Percentiles rank a stretch among this genome's conserved stretches.
phyloP scores from a whole-genome alignment of 2,113 vertebrate species.

The Cariama cristata region DNA sequence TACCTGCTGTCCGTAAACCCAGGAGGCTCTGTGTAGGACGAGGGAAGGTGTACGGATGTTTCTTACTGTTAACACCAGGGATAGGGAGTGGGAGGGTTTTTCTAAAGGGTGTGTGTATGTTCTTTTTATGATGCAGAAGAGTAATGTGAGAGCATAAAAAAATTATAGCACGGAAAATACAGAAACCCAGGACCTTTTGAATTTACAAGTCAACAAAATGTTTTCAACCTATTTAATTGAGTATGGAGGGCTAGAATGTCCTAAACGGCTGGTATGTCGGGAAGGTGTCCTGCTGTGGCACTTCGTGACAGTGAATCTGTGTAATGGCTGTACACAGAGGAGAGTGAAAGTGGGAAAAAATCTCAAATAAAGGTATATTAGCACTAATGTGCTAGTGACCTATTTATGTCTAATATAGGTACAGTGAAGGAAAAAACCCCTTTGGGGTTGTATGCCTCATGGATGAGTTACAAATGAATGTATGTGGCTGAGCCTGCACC shows the following conservation, averaged over 20 bases:
- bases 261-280: rapidly evolving
- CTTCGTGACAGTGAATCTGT: not conserved
- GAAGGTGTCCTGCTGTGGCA: not conserved
- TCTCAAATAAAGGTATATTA: not conserved
- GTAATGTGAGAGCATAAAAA: not conserved
- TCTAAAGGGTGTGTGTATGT: not conserved
- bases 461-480: not conserved
- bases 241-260: not conserved
- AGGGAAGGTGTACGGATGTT: not conserved
- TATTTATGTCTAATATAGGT: not conserved
- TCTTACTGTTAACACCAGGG: not conserved
- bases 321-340: not conserved
- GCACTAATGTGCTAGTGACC: not conserved
- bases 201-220: not conserved
- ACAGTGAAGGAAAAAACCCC: not conserved
- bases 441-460: not conserved
- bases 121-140: not conserved
- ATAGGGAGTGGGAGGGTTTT: not conserved
- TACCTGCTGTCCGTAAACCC: not conserved
- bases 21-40: not conserved
- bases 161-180: not conserved
- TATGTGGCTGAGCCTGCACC: not conserved
- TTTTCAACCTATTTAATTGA: not conserved
- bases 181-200: not conserved
- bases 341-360: not conserved